Evolutionary conservation across 2,113 vertebrate genomes (phyloP).

Genomic region (Calyptommatus sinebrachiatus): DNA sequence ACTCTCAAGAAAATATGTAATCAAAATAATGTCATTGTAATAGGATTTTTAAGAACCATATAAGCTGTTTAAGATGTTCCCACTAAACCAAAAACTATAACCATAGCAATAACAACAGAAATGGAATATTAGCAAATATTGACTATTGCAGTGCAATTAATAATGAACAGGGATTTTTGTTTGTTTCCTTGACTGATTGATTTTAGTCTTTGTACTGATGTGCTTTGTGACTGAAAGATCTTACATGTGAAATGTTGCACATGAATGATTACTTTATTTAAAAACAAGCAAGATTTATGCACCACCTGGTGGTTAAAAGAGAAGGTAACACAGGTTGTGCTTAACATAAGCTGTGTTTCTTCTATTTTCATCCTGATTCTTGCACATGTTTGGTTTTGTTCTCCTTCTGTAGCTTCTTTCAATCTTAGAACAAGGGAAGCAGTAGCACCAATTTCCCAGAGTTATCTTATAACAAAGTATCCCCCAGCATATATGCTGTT

Average conservation of each 20-base stretch:
- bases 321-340: neutral
- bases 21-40: too few species aligned
- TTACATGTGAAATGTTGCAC: neutral
- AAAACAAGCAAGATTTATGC: slow-evolving; percentile 1
- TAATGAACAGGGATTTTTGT: neutral
- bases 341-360: too few species aligned
- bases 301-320: slow-evolving; percentile 35
- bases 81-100: neutral
- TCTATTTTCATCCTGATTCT: too few species aligned
- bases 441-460: neutral
- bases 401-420: neutral
- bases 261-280: neutral
- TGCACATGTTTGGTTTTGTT: too few species aligned
- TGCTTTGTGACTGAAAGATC: neutral
- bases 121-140: slow-evolving; percentile 6
- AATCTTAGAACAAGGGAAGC: neutral
- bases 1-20: too few species aligned
- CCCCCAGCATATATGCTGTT: neutral
- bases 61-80: neutral
- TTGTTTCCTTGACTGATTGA: neutral
- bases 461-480: neutral
- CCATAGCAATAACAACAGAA: neutral
- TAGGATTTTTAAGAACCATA: too few species aligned
- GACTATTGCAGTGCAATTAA: slow-evolving; percentile 17
- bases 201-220: neutral